Base-by-base conservation (phyloP, 2,888 invertebrate genomes). In the Plagodis pulveraria region DNA sequence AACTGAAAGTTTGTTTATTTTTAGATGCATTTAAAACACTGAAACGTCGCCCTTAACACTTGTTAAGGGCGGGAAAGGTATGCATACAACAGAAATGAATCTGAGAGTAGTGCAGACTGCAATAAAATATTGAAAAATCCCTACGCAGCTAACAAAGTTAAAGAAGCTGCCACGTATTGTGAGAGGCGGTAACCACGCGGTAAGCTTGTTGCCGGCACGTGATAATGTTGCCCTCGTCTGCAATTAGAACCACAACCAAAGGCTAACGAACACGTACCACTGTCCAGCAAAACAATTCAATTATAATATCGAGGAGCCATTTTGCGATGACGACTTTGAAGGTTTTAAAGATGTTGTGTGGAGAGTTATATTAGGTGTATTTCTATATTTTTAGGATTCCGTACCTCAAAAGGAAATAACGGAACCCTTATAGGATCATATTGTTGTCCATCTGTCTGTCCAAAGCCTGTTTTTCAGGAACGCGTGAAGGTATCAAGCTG, bases 251-350 rank as follows among this genome's bases (percentile, higher is more conserved):
- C 38, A 40, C 40, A 40, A 40, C 40, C 10, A 48, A 58, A 11
- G 50, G 54, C 70, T 73, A 77, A 77, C 71, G 71, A 77, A 68
- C 72, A 76, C 74, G 73, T 73, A 62, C 62, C 47, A 55, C 50
- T 57, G 62, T 60, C 65, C 54, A 48, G 46, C 50, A 51, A 63
- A 65, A 66, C 67, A 68, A 68, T 65, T 67, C 66, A 66, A 62
- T 68, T 60, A 65, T 59, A 50, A 45, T 59, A 59, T 63, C 42
- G 62, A 62, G 40, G 11, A 52, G 60, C 58, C 56, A 58, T 65
- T 65, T 62, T 36, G 34, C 46, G 47, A 54, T 55, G n/a, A 53
- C n/a, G 44, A 22, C 42, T 58, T 51, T 35, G 43, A 50, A 51
- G 42, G 35, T 36, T 51, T 22, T 6, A 12, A 44, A 12, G 6